phyloP scores from a whole-genome alignment of 2,888 invertebrate genomes.

The Epinotia bilunana region DNA sequence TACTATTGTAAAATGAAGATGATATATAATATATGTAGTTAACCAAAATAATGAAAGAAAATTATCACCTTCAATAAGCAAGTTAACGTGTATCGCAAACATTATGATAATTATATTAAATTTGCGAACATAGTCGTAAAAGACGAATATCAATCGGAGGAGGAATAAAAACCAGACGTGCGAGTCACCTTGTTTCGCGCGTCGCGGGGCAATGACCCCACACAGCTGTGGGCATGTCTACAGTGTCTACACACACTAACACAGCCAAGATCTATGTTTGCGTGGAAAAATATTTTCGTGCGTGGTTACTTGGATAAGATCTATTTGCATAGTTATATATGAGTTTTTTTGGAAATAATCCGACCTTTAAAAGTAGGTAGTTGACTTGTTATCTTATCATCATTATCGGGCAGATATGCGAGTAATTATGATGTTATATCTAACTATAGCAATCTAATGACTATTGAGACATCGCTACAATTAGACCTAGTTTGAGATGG shows the following conservation, averaged over 20 bases:
- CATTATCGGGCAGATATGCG: background rate
- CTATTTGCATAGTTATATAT: background rate
- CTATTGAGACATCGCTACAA: background rate
- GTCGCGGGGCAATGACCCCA: slow-evolving; percentile 72
- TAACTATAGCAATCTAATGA: background rate
- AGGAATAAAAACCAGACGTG: slow-evolving; percentile 65
- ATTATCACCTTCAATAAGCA: background rate
- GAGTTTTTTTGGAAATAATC: background rate
- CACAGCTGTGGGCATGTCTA: slow-evolving; percentile 70
- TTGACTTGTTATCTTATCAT: slow-evolving; percentile 10
- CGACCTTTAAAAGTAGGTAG: slow-evolving; percentile 12
- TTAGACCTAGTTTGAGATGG: background rate
- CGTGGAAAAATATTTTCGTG: slow-evolving; percentile 40
- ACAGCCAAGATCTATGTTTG: slow-evolving; percentile 53
- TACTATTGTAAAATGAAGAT: background rate
- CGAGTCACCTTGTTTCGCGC: slow-evolving; percentile 80
- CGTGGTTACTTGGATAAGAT: slow-evolving; percentile 29
- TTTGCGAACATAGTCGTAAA: slow-evolving; percentile 51
- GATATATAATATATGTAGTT: background rate
- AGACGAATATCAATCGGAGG: slow-evolving; percentile 62
- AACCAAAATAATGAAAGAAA: background rate
- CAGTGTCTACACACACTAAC: slow-evolving; percentile 62
- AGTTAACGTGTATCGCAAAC: slow-evolving; percentile 39
- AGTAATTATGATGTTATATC: background rate
- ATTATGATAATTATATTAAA: slow-evolving; percentile 50